Conservation (phyloP, 2,888 invertebrate genomes). For the Conchocele bisecta region DNA sequence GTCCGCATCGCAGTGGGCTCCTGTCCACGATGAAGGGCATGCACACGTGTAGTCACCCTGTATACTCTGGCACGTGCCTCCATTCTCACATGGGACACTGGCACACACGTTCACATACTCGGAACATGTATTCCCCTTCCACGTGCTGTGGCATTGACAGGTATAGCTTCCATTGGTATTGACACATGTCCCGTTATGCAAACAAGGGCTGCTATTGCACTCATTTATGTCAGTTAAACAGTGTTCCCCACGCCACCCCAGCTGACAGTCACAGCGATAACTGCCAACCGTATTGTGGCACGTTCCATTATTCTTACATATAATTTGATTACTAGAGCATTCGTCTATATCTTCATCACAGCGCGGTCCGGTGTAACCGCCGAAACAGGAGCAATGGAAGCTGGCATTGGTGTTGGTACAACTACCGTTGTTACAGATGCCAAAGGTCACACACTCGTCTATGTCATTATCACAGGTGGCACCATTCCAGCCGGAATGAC, state of each 20-base stretch:
- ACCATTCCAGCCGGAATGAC: background rate
- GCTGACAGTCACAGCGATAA: slow-evolving; percentile 1
- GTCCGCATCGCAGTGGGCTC: slow-evolving; percentile 22
- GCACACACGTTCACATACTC: no score
- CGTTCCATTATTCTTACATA: slow-evolving; percentile 15
- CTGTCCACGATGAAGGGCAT: no score
- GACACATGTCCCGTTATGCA: background rate
- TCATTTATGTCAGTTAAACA: slow-evolving; percentile 9
- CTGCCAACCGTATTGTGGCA: slow-evolving; percentile 11
- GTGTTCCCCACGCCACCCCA: background rate
- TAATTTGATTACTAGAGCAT: no score
- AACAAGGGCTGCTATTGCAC: background rate
- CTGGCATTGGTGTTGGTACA: background rate
- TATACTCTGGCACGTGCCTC: no score
- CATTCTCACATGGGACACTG: no score
- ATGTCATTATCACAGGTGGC: background rate
- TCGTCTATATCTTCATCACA: slow-evolving; percentile 24
- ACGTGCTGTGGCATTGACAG: no score
- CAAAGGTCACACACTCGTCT: background rate
- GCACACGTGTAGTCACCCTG: no score
- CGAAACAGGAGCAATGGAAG: background rate
- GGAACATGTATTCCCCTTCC: no score
- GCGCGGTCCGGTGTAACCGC: background rate
- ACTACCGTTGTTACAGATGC: background rate
- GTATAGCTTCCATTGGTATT: no score